Conservation (phyloP, 1,140 invertebrate genomes). For the Streblospio benedicti region DNA sequence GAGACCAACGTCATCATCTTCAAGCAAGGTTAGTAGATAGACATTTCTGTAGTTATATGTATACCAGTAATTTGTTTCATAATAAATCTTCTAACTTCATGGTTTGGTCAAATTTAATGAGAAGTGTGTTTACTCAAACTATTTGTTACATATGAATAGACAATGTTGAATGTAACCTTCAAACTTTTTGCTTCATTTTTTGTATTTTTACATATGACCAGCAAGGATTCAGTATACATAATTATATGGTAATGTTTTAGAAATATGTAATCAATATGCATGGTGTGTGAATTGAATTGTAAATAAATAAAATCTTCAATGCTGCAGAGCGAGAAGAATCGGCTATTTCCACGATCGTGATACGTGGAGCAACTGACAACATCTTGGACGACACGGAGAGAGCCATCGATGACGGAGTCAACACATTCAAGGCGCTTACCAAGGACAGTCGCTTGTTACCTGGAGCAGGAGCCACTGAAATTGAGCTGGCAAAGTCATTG, state of each 20-base stretch:
- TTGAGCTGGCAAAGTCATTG: slow-evolving; percentile 82
- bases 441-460: slow-evolving; percentile 72
- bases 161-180: no score
- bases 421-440: slow-evolving; percentile 87
- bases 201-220: no score
- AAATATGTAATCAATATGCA: no score
- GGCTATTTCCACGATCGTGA: slow-evolving; percentile 73
- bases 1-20: slow-evolving; percentile 91
- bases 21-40: slow-evolving; percentile 57
- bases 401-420: slow-evolving; percentile 96
- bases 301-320: no score
- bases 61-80: neutral
- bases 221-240: no score
- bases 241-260: no score
- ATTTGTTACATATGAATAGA: no score
- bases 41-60: neutral
- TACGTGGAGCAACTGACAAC: slow-evolving; percentile 93
- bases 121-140: no score
- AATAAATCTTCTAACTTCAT: no score
- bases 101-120: no score
- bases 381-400: slow-evolving; percentile 99
- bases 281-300: no score
- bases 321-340: slow-evolving; percentile 61
- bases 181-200: no score
- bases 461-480: slow-evolving; percentile 89